Conservation (phyloP, 2,888 invertebrate genomes). For the Napeogenes sylphis region DNA sequence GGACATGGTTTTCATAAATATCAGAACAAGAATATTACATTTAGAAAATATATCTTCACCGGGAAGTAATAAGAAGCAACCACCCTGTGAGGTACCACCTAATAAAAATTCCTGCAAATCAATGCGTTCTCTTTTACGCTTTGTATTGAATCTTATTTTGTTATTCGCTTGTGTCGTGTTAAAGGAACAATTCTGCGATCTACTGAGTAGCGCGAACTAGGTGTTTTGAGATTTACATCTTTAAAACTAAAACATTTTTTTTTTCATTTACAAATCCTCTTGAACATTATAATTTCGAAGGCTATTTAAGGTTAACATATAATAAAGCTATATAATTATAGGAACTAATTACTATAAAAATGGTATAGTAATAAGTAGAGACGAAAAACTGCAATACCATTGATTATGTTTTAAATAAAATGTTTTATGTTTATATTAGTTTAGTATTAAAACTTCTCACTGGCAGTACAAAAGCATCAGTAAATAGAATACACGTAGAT, state of each 20-base stretch:
- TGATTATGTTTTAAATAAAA: too few species aligned
- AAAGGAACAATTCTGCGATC: conserved; percentile 73
- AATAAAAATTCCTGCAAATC: conserved; percentile 78
- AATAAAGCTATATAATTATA: too few species aligned
- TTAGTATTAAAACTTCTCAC: conserved; percentile 46
- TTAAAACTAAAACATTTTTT: not conserved
- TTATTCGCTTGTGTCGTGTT: conserved; percentile 70
- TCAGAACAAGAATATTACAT: not conserved
- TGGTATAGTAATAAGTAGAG: too few species aligned
- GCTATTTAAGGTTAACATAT: too few species aligned
- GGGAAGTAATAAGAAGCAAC: conserved; percentile 59
- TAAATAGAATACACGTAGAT: conserved; percentile 73
- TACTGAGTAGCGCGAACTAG: conserved; percentile 39
- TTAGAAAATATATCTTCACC: conserved; percentile 20
- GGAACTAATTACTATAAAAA: too few species aligned
- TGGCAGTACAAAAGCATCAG: conserved; percentile 52
- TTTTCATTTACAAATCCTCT: too few species aligned
- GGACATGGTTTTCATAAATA: not conserved
- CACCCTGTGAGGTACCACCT: conserved; percentile 65
- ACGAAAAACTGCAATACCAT: too few species aligned
- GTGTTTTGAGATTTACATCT: conserved; percentile 40
- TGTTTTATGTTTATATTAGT: not conserved
- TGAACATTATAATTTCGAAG: too few species aligned
- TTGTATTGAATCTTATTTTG: conserved; percentile 76
- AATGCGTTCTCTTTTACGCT: conserved; percentile 76